Conservation (phyloP, 2,888 invertebrate species). For the Coremacera marginata region DNA sequence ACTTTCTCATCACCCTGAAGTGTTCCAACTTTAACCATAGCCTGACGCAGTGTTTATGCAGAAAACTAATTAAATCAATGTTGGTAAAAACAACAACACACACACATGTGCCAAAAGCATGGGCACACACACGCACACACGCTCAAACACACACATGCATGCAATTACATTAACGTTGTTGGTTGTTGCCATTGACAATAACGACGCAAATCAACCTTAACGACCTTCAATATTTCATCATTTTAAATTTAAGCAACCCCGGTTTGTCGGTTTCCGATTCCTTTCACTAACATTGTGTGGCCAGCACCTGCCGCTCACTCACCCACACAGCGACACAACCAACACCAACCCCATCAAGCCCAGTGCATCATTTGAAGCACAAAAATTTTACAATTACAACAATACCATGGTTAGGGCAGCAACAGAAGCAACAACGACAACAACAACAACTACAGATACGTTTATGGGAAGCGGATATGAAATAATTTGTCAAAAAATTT, state of each 20-base stretch:
- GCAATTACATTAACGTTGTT: slow-evolving; percentile 27
- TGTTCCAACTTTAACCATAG: neutral
- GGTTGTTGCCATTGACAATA: neutral
- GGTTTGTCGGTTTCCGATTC: neutral
- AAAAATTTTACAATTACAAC: slow-evolving; percentile 22
- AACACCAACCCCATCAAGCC: neutral
- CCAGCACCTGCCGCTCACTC: neutral
- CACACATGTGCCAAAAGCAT: neutral
- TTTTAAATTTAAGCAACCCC: slow-evolving; percentile 6
- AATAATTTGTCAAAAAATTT: slow-evolving; percentile 23
- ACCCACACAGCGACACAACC: neutral
- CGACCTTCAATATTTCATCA: slow-evolving; percentile 51
- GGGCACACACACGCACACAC: neutral
- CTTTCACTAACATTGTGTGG: neutral
- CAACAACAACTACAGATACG: neutral
- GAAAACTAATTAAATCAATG: slow-evolving; percentile 35
- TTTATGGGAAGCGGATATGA: slow-evolving; percentile 5
- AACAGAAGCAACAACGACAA: neutral
- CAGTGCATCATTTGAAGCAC: neutral
- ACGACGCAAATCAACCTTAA: slow-evolving; percentile 45
- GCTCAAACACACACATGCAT: neutral
- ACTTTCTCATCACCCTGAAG: too few species aligned
- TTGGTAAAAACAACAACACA: slow-evolving; percentile 14
- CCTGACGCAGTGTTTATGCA: neutral
- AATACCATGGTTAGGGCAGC: neutral